Conservation (phyloP, 1,140 invertebrate species). For the Dermatophagoides farinae region DNA sequence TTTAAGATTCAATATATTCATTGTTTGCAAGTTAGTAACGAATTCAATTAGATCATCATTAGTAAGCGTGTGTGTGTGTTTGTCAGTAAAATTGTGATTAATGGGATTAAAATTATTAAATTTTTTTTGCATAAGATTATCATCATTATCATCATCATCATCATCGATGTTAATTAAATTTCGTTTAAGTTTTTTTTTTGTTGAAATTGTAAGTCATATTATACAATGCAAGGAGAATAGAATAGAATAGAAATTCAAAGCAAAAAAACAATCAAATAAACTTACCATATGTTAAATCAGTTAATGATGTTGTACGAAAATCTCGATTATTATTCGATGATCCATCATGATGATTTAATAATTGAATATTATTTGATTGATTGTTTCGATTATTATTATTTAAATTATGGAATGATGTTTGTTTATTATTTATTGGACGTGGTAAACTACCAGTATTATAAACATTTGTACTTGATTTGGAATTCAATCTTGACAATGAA, state of each 20-base stretch:
- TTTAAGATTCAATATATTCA: no score
- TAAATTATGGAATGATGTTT: background rate
- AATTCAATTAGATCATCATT: no score
- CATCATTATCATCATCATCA: no score
- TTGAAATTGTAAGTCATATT: no score
- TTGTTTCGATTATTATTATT: background rate
- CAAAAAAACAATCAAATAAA: background rate
- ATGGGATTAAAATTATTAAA: no score
- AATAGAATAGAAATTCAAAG: background rate
- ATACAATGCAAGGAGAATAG: background rate
- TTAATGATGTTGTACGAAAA: background rate
- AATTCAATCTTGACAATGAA: background rate
- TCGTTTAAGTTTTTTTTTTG: no score
- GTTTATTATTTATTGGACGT: background rate
- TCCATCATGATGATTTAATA: background rate
- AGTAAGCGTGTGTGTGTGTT: no score
- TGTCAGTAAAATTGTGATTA: no score
- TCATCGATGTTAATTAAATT: no score
- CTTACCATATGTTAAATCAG: conserved; percentile 4
- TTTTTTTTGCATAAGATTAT: no score
- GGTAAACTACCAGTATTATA: conserved; percentile 7
- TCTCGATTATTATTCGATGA: background rate
- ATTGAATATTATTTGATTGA: background rate
- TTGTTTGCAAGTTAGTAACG: no score
- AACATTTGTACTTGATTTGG: background rate